Percentiles rank a stretch among this genome's conserved stretches.
These are phyloP conservation scores for Clupea harengus DNA, from an alignment of 2,113 vertebrate species.

Conservation along the genomic window DNA sequence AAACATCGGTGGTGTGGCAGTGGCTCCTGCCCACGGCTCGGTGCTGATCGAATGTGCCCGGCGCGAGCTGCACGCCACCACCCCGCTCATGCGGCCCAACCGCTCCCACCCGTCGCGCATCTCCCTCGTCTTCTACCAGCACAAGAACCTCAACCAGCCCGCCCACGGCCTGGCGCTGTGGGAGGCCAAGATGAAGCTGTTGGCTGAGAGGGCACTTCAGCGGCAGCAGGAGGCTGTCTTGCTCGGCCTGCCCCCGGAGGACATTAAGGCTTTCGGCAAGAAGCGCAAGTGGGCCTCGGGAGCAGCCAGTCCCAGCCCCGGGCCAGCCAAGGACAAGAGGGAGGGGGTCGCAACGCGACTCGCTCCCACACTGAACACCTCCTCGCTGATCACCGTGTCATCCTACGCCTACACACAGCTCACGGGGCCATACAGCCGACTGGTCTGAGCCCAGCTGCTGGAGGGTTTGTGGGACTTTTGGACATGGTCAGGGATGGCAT, in stretches of 20 bases:
- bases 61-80: constrained; percentile 94
- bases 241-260: constrained; percentile 84
- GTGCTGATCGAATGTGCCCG: constrained; percentile 95
- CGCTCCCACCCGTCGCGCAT: constrained; percentile 94
- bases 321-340: constrained; percentile 71
- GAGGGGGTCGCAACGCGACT: constrained; percentile 80
- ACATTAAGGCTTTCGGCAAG: constrained; percentile 88
- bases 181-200: constrained; percentile 97
- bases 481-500: neutral
- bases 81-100: constrained; percentile 92
- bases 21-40: constrained; percentile 90
- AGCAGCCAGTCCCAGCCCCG: constrained; percentile 75
- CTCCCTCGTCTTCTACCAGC: constrained; percentile 99
- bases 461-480: neutral
- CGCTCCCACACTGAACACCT: constrained; percentile 83
- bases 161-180: constrained; percentile 91
- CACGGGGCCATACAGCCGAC: constrained; percentile 96
- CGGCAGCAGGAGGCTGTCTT: constrained; percentile 89
- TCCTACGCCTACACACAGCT: constrained; percentile 96
- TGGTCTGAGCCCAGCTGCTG: constrained; percentile 74
- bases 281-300: constrained; percentile 88
- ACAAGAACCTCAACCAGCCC: constrained; percentile 99
- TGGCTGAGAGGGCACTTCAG: constrained; percentile 85
- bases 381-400: constrained; percentile 90
- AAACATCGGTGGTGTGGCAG: constrained; percentile 92